Evolutionary conservation across 1,140 invertebrate genomes (phyloP).

Genomic region (Steinernema khuongi): DNA sequence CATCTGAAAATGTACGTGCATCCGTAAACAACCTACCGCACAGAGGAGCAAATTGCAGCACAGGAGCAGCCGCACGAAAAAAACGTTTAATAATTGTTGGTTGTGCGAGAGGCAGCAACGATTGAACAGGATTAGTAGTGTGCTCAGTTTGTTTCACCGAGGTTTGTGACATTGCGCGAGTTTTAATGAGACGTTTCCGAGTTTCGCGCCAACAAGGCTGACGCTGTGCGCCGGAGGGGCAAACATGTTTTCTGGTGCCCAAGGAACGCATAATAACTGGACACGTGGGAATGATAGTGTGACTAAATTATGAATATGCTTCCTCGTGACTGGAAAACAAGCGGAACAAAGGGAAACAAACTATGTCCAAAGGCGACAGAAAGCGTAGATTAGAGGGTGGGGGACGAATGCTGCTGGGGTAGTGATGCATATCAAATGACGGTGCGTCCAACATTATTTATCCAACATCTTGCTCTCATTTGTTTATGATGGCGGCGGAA

Average conservation of each 20-base stretch:
- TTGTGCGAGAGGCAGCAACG: not conserved
- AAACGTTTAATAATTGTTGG: too few relatives aligned
- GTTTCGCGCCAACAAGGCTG: not conserved
- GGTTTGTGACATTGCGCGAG: too few relatives aligned
- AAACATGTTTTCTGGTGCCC: too few relatives aligned
- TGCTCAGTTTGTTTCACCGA: too few relatives aligned
- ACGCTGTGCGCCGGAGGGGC: not conserved
- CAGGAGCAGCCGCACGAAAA: too few relatives aligned
- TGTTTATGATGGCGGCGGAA: slow-evolving; percentile 13
- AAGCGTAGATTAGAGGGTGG: not conserved
- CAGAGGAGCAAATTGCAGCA: too few relatives aligned
- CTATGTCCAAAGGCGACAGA: not conserved
- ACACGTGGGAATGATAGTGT: too few relatives aligned
- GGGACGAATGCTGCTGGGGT: not conserved
- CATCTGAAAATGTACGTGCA: too few relatives aligned
- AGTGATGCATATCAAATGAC: slow-evolving; percentile 11
- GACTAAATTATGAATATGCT: too few relatives aligned
- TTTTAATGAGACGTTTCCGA: not conserved
- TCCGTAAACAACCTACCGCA: too few relatives aligned
- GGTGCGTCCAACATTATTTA: slow-evolving; percentile 4
- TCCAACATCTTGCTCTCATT: not conserved
- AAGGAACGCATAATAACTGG: too few relatives aligned
- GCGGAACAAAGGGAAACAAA: not conserved
- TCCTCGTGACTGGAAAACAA: not conserved
- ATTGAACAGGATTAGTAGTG: not conserved